Evolutionary conservation across 2,888 invertebrate species (phyloP).

Genomic region (Philonicus albiceps): DNA sequence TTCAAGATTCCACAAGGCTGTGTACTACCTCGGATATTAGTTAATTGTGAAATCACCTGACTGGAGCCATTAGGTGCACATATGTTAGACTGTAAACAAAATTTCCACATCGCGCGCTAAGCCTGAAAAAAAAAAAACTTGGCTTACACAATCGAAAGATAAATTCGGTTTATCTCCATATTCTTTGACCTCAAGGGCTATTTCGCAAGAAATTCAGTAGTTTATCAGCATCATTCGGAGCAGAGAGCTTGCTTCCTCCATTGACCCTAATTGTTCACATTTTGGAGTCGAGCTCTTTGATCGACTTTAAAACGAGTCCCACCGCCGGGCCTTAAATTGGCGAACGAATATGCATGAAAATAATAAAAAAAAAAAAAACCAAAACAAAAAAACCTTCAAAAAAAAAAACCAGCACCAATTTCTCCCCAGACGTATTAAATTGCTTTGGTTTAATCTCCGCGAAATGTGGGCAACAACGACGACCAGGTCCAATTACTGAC

Average conservation of each 20-base stretch:
- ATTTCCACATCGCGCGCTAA: neutral
- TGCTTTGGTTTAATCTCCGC: neutral
- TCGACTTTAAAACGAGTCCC: neutral
- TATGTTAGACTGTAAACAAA: neutral
- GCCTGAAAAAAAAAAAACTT: neutral
- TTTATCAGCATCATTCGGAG: neutral
- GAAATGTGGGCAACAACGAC: neutral
- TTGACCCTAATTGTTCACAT: neutral
- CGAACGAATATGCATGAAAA: neutral
- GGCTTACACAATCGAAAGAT: conserved; percentile 13
- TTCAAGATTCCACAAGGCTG: conserved; percentile 4
- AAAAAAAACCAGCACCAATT: neutral
- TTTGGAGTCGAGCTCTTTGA: neutral
- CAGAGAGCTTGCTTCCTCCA: neutral
- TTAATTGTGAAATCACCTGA: conserved; percentile 16
- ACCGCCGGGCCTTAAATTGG: neutral
- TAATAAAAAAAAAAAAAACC: neutral
- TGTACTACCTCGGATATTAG: neutral
- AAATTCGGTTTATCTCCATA: conserved; percentile 1
- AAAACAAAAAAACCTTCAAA: neutral
- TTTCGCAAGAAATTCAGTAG: neutral
- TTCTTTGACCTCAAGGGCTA: conserved; percentile 4
- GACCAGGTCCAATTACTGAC: conserved; percentile 6
- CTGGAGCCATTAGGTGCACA: neutral
- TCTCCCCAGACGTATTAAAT: conserved; percentile 7